Conservation (phyloP, 23 tunicate genomes). For the Ciona savignyi region DNA sequence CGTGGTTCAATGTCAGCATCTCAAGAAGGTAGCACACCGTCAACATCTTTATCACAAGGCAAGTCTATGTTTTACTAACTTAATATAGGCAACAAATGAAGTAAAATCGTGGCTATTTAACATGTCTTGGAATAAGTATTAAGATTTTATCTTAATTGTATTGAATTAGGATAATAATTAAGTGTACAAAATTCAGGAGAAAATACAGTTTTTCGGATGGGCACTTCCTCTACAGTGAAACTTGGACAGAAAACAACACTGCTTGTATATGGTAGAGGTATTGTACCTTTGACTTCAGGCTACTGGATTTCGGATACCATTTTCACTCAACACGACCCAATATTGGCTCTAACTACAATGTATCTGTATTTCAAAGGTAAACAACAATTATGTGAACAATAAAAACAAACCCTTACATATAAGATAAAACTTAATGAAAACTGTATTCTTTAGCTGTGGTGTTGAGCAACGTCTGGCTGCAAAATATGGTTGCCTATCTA, state of each 20-base stretch:
- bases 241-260: constrained; percentile 8
- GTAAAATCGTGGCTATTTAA: neutral
- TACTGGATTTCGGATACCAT: constrained; percentile 26
- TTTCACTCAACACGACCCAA: constrained; percentile 17
- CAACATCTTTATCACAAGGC: neutral
- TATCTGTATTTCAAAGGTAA: constrained; percentile 21
- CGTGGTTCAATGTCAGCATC: constrained; percentile 22
- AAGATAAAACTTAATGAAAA: no score
- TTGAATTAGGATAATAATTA: no score
- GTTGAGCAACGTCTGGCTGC: neutral
- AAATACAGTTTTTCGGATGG: constrained; percentile 4
- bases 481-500: neutral
- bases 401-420: no score
- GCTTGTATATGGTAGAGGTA: constrained; percentile 31
- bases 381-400: neutral
- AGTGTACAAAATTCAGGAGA: no score
- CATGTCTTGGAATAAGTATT: no score
- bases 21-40: neutral
- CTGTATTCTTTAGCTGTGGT: neutral
- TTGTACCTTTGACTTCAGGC: constrained; percentile 29
- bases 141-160: no score
- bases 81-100: neutral
- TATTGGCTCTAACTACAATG: constrained; percentile 9
- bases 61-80: neutral
- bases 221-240: constrained; percentile 15